These are phyloP conservation scores for Mimachlamys varia DNA, from an alignment of 2,888 invertebrate species.

Conservation along the genomic window DNA sequence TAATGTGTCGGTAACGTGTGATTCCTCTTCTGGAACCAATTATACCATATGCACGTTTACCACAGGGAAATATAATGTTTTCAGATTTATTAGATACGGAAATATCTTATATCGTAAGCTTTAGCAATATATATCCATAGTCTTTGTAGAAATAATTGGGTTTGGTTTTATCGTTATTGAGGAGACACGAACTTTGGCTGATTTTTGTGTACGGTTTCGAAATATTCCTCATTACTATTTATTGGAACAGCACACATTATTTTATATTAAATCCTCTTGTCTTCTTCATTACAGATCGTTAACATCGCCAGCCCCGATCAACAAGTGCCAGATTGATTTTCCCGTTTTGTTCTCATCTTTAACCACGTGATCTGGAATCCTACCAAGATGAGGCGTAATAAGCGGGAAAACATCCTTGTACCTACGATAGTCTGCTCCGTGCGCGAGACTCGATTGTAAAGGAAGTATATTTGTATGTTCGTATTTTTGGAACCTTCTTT, in stretches of 20 bases:
- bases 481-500: background rate
- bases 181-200: background rate
- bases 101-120: background rate
- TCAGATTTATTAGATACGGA: background rate
- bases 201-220: background rate
- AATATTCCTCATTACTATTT: background rate
- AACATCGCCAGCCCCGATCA: background rate
- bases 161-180: background rate
- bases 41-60: background rate
- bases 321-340: background rate
- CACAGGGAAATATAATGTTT: background rate
- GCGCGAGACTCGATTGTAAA: slow-evolving; percentile 13
- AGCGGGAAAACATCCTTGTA: background rate
- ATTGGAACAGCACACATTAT: background rate
- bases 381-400: slow-evolving; percentile 4
- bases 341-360: background rate
- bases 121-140: no score
- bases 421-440: background rate
- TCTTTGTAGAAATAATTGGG: background rate
- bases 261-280: background rate
- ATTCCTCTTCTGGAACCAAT: background rate
- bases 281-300: background rate
- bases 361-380: background rate
- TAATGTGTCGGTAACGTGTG: background rate
- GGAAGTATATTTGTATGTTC: background rate